These are phyloP conservation scores for Tympanuchus pallidicinctus DNA, from an alignment of 2,113 vertebrate species.

Conservation along the genomic window DNA sequence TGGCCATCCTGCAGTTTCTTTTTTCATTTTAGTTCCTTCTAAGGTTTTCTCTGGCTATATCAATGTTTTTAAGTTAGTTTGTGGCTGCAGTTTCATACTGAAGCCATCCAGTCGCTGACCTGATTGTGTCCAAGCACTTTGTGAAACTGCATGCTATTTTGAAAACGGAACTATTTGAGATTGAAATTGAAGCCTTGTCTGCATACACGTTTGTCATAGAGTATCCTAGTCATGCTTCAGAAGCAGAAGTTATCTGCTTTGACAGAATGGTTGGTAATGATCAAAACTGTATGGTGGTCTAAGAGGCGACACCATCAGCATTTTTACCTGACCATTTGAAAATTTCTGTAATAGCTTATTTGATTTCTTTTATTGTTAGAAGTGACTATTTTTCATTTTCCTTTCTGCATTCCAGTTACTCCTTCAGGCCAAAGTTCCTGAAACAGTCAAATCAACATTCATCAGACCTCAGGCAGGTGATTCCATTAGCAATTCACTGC, in stretches of 20 bases:
- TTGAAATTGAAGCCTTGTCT: neutral
- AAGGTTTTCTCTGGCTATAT: neutral
- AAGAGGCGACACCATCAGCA: slow-evolving; percentile 41
- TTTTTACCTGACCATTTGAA: slow-evolving; percentile 62
- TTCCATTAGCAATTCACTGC: neutral
- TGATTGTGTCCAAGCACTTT: neutral
- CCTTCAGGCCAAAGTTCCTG: neutral
- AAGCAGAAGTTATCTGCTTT: slow-evolving; percentile 50
- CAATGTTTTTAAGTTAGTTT: neutral
- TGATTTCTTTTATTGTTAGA: slow-evolving; percentile 46
- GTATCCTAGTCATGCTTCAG: neutral
- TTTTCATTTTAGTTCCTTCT: neutral
- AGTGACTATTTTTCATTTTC: neutral
- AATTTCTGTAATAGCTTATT: slow-evolving; percentile 31
- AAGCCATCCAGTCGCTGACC: neutral
- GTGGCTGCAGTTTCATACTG: neutral
- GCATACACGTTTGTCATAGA: neutral
- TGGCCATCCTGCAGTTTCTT: neutral
- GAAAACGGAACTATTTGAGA: neutral
- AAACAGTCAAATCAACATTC: neutral
- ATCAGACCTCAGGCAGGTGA: neutral
- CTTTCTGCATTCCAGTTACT: neutral
- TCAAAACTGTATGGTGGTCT: slow-evolving; percentile 6
- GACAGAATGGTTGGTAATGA: slow-evolving; percentile 18
- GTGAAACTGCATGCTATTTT: neutral